Conservation (phyloP, 2,888 invertebrate species). For the Mylabris sibirica region DNA sequence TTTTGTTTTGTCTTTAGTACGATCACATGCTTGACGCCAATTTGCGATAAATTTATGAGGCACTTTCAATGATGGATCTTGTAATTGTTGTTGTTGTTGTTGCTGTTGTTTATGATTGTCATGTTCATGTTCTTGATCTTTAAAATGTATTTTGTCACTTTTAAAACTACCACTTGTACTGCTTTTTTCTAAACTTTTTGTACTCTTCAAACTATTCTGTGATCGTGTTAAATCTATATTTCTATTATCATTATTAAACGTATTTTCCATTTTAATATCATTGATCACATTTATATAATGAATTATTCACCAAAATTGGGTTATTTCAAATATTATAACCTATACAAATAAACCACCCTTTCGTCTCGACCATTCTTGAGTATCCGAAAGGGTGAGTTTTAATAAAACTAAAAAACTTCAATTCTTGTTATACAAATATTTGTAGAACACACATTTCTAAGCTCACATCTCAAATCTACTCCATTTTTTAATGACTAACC, state of each 20-base stretch:
- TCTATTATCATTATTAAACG: constrained; percentile 50
- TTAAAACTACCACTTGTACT: constrained; percentile 56
- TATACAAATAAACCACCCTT: neutral
- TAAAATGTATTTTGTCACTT: constrained; percentile 59
- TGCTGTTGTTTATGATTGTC: constrained; percentile 49
- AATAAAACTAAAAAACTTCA: neutral
- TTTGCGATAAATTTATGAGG: constrained; percentile 77
- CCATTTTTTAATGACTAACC: neutral
- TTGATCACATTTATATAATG: neutral
- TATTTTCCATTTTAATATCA: constrained; percentile 49
- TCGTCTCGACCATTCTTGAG: neutral
- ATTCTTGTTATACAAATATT: too few relatives aligned
- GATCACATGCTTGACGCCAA: constrained; percentile 79
- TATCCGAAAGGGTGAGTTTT: neutral
- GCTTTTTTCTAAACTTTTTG: constrained; percentile 57
- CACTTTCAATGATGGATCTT: constrained; percentile 66
- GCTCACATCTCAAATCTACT: neutral
- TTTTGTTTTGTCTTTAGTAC: constrained; percentile 77
- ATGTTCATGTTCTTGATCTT: constrained; percentile 46
- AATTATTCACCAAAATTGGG: neutral
- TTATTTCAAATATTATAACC: neutral
- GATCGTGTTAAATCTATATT: constrained; percentile 54
- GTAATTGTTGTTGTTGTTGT: constrained; percentile 28
- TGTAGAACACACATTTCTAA: too few relatives aligned
- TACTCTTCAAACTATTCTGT: constrained; percentile 56